Base-by-base conservation (phyloP, 2,113 vertebrate species). In the Rhabdomys dilectus region DNA sequence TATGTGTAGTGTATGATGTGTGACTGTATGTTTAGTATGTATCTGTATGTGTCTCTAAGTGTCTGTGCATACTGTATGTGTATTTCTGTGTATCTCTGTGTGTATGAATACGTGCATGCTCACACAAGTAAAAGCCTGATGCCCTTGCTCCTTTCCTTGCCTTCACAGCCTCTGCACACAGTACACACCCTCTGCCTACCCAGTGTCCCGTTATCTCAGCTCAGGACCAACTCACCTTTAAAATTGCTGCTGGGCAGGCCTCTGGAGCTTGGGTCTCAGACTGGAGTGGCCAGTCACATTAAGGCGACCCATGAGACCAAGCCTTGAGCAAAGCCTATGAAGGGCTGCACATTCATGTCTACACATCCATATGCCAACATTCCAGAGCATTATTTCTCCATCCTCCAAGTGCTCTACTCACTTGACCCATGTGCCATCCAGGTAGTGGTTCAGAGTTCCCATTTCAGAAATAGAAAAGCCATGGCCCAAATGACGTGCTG, bases 41-140 rank as follows among this genome's bases (percentile, higher is more conserved):
- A 21, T 82, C 12, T 60, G 22, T 26, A n/a, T 64, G 82, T 42
- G 7, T n/a, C 21, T 24, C 45, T 82, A 17, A 56, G 4, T 22
- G 31, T 68, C 31, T 34, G 0, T n/a, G 68, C 16, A 72, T 3
- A 9, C 36, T 19, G 5, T 82, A n/a, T 5, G 26, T 84, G 3
- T 77, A 26, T 24, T 24, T n/a, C 34, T 82, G 36, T 82, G 12
- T 13, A 13, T 84, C 24, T 85, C 12, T 29, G 3, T 31, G 0
- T 2, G 6, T 62, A 16, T 31, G 24, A 31, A 1, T 17, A 6
- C 13, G 22, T 1, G 0, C 9, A 1, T 9, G 2, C 11, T 13
- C 34, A 5, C 0, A 1, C 2, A 45, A 16, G 8, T 45, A 53
- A 68, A 70, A 7, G 36, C 0, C 8, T 1, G 53, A 16, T 62